A percentile compares a stretch with the other conserved stretches of the same genome.
These are phyloP conservation scores for Leptinotarsa haldemani DNA, from an alignment of 2,888 invertebrate species.

Conservation along the genomic window DNA sequence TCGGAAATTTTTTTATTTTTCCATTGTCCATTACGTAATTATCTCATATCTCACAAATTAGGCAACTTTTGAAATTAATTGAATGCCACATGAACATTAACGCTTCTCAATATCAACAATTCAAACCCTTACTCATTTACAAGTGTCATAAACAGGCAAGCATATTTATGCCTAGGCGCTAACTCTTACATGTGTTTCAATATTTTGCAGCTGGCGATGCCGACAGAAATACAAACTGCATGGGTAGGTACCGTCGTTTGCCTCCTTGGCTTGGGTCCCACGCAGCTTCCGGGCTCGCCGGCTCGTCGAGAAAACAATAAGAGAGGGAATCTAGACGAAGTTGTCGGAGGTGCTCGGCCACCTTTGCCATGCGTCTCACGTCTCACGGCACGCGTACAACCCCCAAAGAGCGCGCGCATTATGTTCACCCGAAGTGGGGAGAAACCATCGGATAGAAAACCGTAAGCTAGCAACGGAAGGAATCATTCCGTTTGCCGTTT, in stretches of 20 bases:
- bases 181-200: constrained; percentile 42
- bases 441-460: constrained; percentile 62
- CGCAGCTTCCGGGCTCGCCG: constrained; percentile 49
- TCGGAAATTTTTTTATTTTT: too few relatives aligned
- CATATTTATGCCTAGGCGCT: constrained; percentile 43
- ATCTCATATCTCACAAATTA: too few relatives aligned
- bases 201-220: constrained; percentile 42
- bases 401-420: constrained; percentile 61
- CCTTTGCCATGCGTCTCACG: constrained; percentile 64
- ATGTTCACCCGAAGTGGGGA: constrained; percentile 57
- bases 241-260: constrained; percentile 9
- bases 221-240: constrained; percentile 30
- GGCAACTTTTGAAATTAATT: neutral
- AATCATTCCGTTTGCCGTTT: constrained; percentile 69
- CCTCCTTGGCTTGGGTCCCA: constrained; percentile 28
- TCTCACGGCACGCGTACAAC: constrained; percentile 65
- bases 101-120: neutral
- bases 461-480: constrained; percentile 56
- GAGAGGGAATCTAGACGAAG: constrained; percentile 41
- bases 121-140: constrained; percentile 38
- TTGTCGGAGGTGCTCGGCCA: constrained; percentile 62
- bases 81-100: neutral
- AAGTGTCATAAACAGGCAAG: constrained; percentile 42
- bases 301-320: constrained; percentile 24
- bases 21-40: too few relatives aligned